phyloP scores from a whole-genome alignment of 2,888 invertebrate genomes.

The Drosophila formosana region DNA sequence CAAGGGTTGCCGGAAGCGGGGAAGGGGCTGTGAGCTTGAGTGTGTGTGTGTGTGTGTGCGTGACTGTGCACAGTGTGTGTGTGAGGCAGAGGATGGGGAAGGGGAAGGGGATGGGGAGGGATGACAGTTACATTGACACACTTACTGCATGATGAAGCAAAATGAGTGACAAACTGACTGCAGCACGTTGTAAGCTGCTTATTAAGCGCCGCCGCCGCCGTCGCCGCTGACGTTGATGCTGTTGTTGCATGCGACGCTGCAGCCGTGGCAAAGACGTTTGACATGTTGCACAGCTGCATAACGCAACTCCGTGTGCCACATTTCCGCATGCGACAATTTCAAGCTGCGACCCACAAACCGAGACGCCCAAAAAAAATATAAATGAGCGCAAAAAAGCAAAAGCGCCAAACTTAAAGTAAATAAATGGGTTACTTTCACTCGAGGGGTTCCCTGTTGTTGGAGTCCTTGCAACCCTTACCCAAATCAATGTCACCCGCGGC shows the following conservation, averaged over 20 bases:
- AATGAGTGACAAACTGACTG: slow-evolving; percentile 81
- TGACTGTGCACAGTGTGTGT: neutral
- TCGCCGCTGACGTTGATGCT: neutral
- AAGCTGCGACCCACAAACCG: slow-evolving; percentile 47
- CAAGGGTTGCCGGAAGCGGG: slow-evolving; percentile 12
- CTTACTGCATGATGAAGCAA: slow-evolving; percentile 81
- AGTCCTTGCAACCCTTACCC: slow-evolving; percentile 45
- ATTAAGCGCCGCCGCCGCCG: slow-evolving; percentile 64
- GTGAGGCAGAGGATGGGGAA: neutral
- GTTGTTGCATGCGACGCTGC: slow-evolving; percentile 21
- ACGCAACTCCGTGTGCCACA: slow-evolving; percentile 41
- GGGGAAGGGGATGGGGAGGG: slow-evolving; percentile 28
- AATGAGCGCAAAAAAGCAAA: slow-evolving; percentile 44
- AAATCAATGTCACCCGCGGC: slow-evolving; percentile 74
- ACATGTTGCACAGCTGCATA: slow-evolving; percentile 45
- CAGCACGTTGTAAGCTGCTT: slow-evolving; percentile 75
- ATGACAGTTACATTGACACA: slow-evolving; percentile 74
- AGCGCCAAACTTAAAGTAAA: slow-evolving; percentile 69
- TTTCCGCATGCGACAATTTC: slow-evolving; percentile 40
- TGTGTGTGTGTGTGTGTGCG: neutral
- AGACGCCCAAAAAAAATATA: slow-evolving; percentile 34
- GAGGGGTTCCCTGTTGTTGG: slow-evolving; percentile 1
- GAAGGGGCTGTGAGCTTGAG: neutral
- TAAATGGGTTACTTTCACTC: slow-evolving; percentile 74
- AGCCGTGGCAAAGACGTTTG: slow-evolving; percentile 39